Evolutionary conservation across 2,797 vertebrate genomes (phyloP), one percentile per base, ranked within the genome.

Genomic region (Schizopygopsis pylzovi): DNA sequence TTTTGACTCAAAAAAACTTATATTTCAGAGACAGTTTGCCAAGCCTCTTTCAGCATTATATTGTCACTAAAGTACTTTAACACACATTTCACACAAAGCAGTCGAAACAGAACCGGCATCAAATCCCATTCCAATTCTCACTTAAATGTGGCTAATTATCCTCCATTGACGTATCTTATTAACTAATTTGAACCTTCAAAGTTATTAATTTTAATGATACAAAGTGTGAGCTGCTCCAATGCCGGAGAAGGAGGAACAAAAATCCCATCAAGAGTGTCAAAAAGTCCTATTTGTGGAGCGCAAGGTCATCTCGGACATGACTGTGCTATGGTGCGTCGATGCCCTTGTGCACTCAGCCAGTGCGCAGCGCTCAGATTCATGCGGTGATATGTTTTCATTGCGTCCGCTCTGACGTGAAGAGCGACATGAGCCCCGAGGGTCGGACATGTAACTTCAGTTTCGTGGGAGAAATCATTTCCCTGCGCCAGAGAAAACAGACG

Each of bases 401-500:
- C 82, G 85, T 84, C 82, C 81, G 68, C 47, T 77, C 85, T 89
- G 88, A 89, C 88, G 86, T 70, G 79, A 79, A 49, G 59, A 68
- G 83, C 63, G 54, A 83, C 67, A 70, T 33, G 25, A 85, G 70
- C 67, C 84, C 81, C 70, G 43, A 77, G 80, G 83, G 75, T 87
- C 80, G 70, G 59, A 87, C 70, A 39, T 52, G 79, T 77, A 86
- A 86, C 82, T 78, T 85, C 81, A 77, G 39, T 45, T 79, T 61
- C 39, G 81, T 78, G 49, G 73, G 65, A 76, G 71, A 88, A 37
- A 52, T 25, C 59, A 25, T 80, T 79, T 80, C 41, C 28, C 22
- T 80, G 56, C 47, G 67, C 70, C 67, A 79, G 20, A 54, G 47
- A 59, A 77, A 84, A 61, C 39, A 54, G 67, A 65, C 70, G 68